A percentile compares a stretch with the other conserved stretches of the same genome.
Evolutionary conservation across 1,140 invertebrate species (phyloP).

Genomic region (Lepidurus apus): DNA sequence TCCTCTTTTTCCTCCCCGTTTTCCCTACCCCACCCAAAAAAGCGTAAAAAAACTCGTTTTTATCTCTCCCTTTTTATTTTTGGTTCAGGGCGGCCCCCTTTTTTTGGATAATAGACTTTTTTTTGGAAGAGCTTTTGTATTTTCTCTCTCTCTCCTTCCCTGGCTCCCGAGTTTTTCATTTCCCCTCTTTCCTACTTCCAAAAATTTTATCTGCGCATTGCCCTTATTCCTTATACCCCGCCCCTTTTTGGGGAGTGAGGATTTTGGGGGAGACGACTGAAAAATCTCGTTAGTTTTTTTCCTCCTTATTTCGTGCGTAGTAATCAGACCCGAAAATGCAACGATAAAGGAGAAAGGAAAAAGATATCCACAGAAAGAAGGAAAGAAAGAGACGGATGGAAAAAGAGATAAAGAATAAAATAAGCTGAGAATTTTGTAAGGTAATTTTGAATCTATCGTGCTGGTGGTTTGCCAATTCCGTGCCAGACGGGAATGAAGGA

Average conservation of each 20-base stretch:
- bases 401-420: not conserved
- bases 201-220: conserved; percentile 15
- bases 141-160: not conserved
- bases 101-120: not conserved
- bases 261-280: not conserved
- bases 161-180: not conserved
- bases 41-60: not conserved
- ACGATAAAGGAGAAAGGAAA: not conserved
- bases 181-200: not conserved
- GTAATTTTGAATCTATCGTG: not conserved
- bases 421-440: not conserved
- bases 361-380: too few species aligned
- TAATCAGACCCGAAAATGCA: not conserved
- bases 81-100: not conserved
- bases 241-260: conserved; percentile 5
- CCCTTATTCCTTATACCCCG: not conserved
- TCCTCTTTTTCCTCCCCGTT: not conserved
- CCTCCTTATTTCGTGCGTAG: not conserved
- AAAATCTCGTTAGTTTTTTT: conserved; percentile 6
- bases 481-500: not conserved
- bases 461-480: not conserved
- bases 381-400: not conserved
- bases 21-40: not conserved
- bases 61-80: conserved; percentile 5
- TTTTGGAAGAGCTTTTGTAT: not conserved